Percentiles rank a stretch among this genome's conserved stretches.
Conservation (phyloP, 1,140 invertebrate species). For the Bombus affinis region DNA sequence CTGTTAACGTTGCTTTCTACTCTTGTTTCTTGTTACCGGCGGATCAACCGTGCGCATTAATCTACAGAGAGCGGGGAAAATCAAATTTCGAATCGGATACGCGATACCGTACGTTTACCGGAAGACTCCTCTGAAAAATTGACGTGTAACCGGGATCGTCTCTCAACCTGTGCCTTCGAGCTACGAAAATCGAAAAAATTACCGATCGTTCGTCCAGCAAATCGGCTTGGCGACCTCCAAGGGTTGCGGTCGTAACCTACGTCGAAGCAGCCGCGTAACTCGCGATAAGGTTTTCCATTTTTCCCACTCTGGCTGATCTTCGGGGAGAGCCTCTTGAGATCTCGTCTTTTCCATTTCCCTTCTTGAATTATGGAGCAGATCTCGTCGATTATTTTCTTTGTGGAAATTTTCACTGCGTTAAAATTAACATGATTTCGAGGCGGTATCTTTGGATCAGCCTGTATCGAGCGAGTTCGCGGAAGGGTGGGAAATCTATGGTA, state of each 20-base stretch:
- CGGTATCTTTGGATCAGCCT: neutral
- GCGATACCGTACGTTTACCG: neutral
- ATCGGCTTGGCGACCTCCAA: conserved; percentile 51
- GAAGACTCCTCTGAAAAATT: neutral
- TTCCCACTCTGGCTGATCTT: conserved; percentile 38
- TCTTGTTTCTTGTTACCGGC: neutral
- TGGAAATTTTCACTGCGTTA: neutral
- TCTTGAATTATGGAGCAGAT: conserved; percentile 67
- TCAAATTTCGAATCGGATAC: neutral
- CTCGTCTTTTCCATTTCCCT: conserved; percentile 52
- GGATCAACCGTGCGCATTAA: neutral
- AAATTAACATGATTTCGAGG: neutral
- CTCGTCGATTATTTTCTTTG: conserved; percentile 44
- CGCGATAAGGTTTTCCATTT: conserved; percentile 72
- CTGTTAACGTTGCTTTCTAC: conserved; percentile 12
- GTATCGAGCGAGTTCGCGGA: neutral
- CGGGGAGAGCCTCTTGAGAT: conserved; percentile 45
- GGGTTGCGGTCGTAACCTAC: conserved; percentile 32
- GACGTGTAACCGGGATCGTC: neutral
- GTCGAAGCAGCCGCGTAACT: conserved; percentile 51
- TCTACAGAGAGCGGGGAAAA: neutral
- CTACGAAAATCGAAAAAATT: conserved; percentile 48
- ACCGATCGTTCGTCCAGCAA: conserved; percentile 65
- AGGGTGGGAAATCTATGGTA: neutral
- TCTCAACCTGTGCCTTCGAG: neutral